Percentiles rank a stretch among this genome's conserved stretches.
Conservation (phyloP, 2,888 invertebrate species). For the Chaetoderma sp. region DNA sequence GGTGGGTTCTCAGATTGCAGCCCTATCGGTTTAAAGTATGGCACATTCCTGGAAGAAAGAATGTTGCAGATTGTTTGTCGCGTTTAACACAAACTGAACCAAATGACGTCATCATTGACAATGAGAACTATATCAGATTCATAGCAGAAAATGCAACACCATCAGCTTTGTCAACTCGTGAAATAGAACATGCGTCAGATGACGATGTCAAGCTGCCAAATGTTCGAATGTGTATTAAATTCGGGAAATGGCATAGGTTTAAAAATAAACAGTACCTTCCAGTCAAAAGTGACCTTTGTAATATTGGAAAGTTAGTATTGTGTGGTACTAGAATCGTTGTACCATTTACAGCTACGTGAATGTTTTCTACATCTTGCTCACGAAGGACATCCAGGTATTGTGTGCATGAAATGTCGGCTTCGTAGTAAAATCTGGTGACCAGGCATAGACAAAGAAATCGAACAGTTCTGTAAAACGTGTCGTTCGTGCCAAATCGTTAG, state of each 20-base stretch:
- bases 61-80: conserved; percentile 5
- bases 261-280: neutral
- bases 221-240: neutral
- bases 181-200: neutral
- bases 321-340: conserved; percentile 11
- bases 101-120: neutral
- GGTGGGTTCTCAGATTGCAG: conserved; percentile 9
- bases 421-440: conserved; percentile 10
- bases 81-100: neutral
- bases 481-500: conserved; percentile 7
- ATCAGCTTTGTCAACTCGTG: neutral
- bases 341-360: neutral
- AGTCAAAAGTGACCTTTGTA: conserved; percentile 7
- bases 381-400: conserved; percentile 21
- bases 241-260: neutral
- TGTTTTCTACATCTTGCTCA: conserved; percentile 14
- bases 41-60: conserved; percentile 2
- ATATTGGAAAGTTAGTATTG: conserved; percentile 7
- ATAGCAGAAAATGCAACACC: conserved; percentile 2
- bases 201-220: neutral
- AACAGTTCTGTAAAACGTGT: neutral
- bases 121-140: conserved; percentile 4
- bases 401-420: neutral
- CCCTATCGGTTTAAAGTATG: conserved; percentile 2
- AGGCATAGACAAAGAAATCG: neutral